Evolutionary conservation across 2,888 invertebrate species (phyloP), one percentile per base, ranked within the genome.

Genomic region (Gastracanthus pulcherrimus): DNA sequence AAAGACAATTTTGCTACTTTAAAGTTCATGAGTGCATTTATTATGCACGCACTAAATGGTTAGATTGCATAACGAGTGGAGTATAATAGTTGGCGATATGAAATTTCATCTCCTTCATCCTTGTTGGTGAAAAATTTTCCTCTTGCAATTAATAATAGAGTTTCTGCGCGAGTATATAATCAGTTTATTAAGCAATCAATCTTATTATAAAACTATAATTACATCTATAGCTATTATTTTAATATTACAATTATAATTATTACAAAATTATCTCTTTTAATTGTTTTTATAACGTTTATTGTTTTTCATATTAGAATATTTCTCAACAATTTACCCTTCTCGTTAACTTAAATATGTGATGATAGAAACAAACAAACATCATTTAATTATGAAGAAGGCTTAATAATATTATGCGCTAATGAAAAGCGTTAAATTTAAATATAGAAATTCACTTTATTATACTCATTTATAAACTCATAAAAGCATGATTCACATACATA

Each of bases 81-180:
- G 16, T 45, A 60, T 62, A 72, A 60, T 72, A 51, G 9, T 51
- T 66, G 5, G n/a, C 29, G 26, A 51, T 75, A 75, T 75, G 75
- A 51, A 75, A 75, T 75, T 75, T 75, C 75, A 75, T 66, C 75
- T 23, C 0, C 23, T n/a, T 26, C 74, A 62, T 62, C 71, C 71
- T 55, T 26, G 36, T 26, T 11, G n/a, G 19, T 55, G 26, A 41
- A 45, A 58, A 62, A 41, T 60, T 62, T 74, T 62, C 41, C 51
- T 51, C 11, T 36, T 26, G 70, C 55, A 31, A 71, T 38, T 51
- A 51, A 69, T 51, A 69, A 51, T 70, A 51, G 29, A 70, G 70
- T 36, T 16, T 55, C 23, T 13, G 13, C 7, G 11, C 9, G 34
- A 5, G 36, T 55, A 23, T 7, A 36, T 71, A 36, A 71, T 31